phyloP scores from a whole-genome alignment of 2,797 vertebrate species.

The Alectoris magna region DNA sequence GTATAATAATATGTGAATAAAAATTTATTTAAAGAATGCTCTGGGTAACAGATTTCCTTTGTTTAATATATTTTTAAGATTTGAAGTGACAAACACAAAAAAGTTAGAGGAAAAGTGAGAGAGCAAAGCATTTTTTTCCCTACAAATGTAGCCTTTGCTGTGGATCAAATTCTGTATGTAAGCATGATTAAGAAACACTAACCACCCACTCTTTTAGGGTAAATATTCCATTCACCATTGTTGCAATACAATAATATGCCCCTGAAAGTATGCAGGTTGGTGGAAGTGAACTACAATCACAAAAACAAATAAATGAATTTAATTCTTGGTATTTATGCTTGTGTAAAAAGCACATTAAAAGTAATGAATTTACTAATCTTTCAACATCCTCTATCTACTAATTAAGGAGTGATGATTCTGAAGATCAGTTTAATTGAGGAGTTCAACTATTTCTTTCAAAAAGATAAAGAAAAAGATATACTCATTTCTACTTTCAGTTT shows the following conservation, averaged over 20 bases:
- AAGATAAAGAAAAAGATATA: background rate
- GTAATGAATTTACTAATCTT: background rate
- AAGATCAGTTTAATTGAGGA: background rate
- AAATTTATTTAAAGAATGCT: background rate
- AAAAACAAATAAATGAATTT: background rate
- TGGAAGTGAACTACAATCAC: background rate
- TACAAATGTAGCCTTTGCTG: background rate
- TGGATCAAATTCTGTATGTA: background rate
- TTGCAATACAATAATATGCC: background rate
- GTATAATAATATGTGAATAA: background rate
- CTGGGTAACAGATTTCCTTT: background rate
- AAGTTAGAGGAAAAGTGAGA: background rate
- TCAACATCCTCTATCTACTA: background rate
- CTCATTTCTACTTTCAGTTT: background rate
- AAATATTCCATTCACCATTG: background rate
- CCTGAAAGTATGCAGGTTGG: background rate
- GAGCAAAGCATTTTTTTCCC: background rate
- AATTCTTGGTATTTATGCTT: background rate
- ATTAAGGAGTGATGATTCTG: background rate
- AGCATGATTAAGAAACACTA: background rate
- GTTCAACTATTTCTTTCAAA: background rate
- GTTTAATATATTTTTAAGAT: background rate
- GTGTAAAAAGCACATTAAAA: fast-evolving
- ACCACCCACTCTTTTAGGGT: background rate
- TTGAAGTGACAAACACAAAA: background rate